Percentiles rank a stretch among this genome's conserved stretches.
phyloP scores from a whole-genome alignment of 2,113 vertebrate genomes.

The Gasterosteus nipponicus region DNA sequence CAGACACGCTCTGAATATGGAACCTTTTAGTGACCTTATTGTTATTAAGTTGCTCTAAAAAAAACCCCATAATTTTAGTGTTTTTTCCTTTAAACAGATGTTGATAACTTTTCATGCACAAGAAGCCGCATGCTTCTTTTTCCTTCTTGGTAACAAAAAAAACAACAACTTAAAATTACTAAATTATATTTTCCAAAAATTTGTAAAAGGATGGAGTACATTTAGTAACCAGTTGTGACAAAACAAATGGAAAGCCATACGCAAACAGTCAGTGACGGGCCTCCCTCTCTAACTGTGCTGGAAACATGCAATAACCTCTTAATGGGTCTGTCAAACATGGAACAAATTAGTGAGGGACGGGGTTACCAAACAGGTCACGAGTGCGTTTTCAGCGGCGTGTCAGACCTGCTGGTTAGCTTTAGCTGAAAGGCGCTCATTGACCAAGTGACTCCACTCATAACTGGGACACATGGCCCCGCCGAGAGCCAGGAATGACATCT shows the following conservation, averaged over 20 bases:
- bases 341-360: conserved; percentile 64
- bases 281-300: conserved; percentile 31
- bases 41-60: neutral
- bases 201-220: neutral
- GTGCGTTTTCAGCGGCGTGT: conserved; percentile 28
- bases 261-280: conserved; percentile 39
- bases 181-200: neutral
- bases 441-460: conserved; percentile 38
- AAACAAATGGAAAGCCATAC: conserved; percentile 38
- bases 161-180: neutral
- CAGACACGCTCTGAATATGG: neutral
- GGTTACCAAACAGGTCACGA: conserved; percentile 58
- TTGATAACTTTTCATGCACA: neutral
- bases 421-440: conserved; percentile 33
- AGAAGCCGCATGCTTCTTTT: neutral
- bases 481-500: conserved; percentile 28
- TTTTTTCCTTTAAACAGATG: neutral
- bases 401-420: conserved; percentile 39
- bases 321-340: conserved; percentile 72
- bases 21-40: neutral
- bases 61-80: neutral
- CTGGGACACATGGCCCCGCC: conserved; percentile 40
- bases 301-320: conserved; percentile 63
- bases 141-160: neutral
- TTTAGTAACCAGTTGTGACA: conserved; percentile 12